These are phyloP conservation scores for Coreoperca whiteheadi DNA, from an alignment of 2,113 vertebrate genomes.

Conservation along the genomic window DNA sequence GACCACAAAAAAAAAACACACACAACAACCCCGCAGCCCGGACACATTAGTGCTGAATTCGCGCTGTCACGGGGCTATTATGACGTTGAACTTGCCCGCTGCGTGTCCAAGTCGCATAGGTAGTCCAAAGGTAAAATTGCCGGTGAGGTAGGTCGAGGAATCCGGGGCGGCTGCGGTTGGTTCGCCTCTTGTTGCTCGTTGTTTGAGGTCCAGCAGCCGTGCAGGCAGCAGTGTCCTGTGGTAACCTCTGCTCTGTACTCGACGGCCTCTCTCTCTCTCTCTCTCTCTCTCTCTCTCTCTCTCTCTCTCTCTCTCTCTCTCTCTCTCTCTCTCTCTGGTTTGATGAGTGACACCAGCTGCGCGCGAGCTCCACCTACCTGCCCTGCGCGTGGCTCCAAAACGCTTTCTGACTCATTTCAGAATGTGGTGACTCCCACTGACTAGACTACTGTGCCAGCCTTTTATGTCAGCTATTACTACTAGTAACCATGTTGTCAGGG, in stretches of 20 bases:
- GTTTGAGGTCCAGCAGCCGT: conserved; percentile 42
- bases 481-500: no score
- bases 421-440: not conserved
- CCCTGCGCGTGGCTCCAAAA: conserved; percentile 25
- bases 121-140: not conserved
- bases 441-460: not conserved
- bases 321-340: conserved; percentile 21
- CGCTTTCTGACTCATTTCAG: not conserved
- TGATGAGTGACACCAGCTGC: conserved; percentile 56
- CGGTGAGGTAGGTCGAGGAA: not conserved
- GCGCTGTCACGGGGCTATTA: not conserved
- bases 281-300: conserved; percentile 27
- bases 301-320: conserved; percentile 3
- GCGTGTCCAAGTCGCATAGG: not conserved
- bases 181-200: conserved; percentile 3
- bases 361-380: conserved; percentile 71
- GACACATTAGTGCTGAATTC: not conserved
- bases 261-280: conserved; percentile 34
- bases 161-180: not conserved
- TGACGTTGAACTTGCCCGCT: conserved; percentile 39
- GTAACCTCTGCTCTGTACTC: conserved; percentile 74
- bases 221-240: conserved; percentile 64
- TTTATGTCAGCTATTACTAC: no score
- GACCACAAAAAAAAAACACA: not conserved
- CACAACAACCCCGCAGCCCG: no score